A percentile compares a stretch with the other conserved stretches of the same genome.
These are phyloP conservation scores for Penaeus monodon DNA, from an alignment of 2,888 invertebrate species.

Conservation along the genomic window DNA sequence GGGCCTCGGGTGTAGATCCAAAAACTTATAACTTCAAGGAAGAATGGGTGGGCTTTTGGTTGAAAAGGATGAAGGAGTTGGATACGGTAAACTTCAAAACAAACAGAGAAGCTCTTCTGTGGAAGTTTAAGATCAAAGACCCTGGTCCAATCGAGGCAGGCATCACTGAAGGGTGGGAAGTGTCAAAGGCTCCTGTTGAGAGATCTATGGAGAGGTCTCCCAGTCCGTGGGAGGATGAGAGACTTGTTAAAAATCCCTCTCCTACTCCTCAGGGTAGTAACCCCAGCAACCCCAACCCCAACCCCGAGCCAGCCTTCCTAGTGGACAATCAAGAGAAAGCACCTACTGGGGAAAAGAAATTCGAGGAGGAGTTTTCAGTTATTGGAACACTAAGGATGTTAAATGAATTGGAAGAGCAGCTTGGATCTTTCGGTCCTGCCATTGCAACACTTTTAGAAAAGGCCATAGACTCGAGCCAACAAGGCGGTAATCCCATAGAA, in stretches of 20 bases:
- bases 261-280: slow-evolving; percentile 41
- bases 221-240: slow-evolving; percentile 70
- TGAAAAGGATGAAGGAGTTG: slow-evolving; percentile 83
- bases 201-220: slow-evolving; percentile 67
- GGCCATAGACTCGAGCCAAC: slow-evolving; percentile 79
- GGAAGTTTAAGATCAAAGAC: slow-evolving; percentile 42
- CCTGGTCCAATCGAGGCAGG: slow-evolving; percentile 7
- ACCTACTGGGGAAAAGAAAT: neutral
- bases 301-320: neutral
- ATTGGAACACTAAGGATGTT: slow-evolving; percentile 75
- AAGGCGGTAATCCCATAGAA: slow-evolving; percentile 76
- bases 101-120: slow-evolving; percentile 46
- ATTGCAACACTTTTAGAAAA: slow-evolving; percentile 82
- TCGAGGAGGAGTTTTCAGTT: slow-evolving; percentile 54
- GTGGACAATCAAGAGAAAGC: neutral
- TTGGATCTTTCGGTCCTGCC: slow-evolving; percentile 87
- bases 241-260: slow-evolving; percentile 67
- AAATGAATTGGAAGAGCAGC: slow-evolving; percentile 84
- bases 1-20: slow-evolving; percentile 81
- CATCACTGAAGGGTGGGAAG: neutral
- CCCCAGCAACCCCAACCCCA: slow-evolving; percentile 1
- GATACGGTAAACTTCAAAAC: slow-evolving; percentile 67
- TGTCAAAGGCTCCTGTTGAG: neutral
- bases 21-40: slow-evolving; percentile 87
- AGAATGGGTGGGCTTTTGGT: slow-evolving; percentile 91